Conservation (phyloP, 92 coral and sea anemone species). For the Scolanthus callimorphus region DNA sequence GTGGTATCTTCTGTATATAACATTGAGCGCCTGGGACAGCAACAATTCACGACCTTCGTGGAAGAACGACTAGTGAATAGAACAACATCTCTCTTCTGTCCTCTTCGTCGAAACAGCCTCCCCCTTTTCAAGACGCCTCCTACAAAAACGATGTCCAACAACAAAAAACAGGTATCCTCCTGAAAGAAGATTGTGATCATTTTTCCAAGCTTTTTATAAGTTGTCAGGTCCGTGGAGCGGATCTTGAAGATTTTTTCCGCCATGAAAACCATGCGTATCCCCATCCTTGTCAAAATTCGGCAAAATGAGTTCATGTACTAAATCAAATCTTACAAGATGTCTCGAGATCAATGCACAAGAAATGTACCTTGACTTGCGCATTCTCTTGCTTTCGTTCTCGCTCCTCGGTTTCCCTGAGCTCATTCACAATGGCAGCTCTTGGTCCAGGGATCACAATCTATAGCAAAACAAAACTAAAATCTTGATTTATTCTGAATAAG, state of each 20-base stretch:
- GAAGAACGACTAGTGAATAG: slow-evolving; percentile 24
- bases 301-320: neutral
- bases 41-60: slow-evolving; percentile 17
- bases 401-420: too few relatives aligned
- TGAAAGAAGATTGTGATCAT: slow-evolving; percentile 34
- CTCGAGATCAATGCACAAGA: too few relatives aligned
- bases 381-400: too few relatives aligned
- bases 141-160: slow-evolving; percentile 1
- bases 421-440: too few relatives aligned
- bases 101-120: slow-evolving; percentile 16
- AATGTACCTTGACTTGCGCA: too few relatives aligned
- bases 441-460: too few relatives aligned
- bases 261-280: slow-evolving; percentile 33
- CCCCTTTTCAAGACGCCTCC: slow-evolving; percentile 19
- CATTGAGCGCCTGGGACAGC: slow-evolving; percentile 6
- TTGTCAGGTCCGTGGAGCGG: slow-evolving; percentile 22
- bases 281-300: slow-evolving; percentile 24
- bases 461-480: too few relatives aligned
- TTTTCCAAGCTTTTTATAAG: slow-evolving; percentile 31
- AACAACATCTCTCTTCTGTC: slow-evolving; percentile 8
- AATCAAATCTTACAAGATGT: neutral
- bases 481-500: too few relatives aligned
- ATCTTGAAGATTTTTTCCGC: slow-evolving; percentile 28
- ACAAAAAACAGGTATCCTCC: slow-evolving; percentile 7
- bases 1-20: slow-evolving; percentile 6